These are phyloP conservation scores for Atherinomorus stipes DNA, from an alignment of 2,113 vertebrate genomes.

Conservation along the genomic window DNA sequence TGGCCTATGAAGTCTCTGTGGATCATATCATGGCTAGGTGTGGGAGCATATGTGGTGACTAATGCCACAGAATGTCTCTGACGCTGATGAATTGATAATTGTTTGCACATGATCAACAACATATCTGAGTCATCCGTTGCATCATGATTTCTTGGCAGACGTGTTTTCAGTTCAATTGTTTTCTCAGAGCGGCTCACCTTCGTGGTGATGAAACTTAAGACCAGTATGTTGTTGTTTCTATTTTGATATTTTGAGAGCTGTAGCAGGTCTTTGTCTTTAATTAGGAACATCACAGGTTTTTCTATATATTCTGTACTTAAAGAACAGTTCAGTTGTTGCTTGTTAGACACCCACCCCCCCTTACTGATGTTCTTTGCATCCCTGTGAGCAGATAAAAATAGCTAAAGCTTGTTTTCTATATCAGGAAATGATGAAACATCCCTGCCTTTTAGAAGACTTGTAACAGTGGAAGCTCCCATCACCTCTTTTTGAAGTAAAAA, in stretches of 20 bases:
- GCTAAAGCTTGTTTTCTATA: conserved; percentile 32
- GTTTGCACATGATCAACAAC: conserved; percentile 72
- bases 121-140: conserved; percentile 69
- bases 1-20: conserved; percentile 50
- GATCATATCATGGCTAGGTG: conserved; percentile 68
- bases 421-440: conserved; percentile 35
- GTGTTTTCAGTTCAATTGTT: conserved; percentile 50
- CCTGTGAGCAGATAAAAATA: conserved; percentile 32
- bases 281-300: background rate
- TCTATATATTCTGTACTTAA: background rate
- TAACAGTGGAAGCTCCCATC: conserved; percentile 20
- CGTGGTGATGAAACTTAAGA: conserved; percentile 37
- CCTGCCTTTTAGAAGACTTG: conserved; percentile 19
- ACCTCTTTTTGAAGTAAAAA: conserved; percentile 38
- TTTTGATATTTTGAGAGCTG: conserved; percentile 1
- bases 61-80: conserved; percentile 69
- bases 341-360: background rate
- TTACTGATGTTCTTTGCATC: conserved; percentile 27
- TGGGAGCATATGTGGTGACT: conserved; percentile 69
- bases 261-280: background rate
- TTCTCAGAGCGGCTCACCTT: conserved; percentile 44
- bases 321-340: background rate
- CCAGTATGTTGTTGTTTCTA: conserved; percentile 7
- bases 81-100: conserved; percentile 75
- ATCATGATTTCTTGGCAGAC: conserved; percentile 66